These are phyloP conservation scores for Azemiops feae DNA, from an alignment of 2,113 vertebrate species.

Conservation along the genomic window DNA sequence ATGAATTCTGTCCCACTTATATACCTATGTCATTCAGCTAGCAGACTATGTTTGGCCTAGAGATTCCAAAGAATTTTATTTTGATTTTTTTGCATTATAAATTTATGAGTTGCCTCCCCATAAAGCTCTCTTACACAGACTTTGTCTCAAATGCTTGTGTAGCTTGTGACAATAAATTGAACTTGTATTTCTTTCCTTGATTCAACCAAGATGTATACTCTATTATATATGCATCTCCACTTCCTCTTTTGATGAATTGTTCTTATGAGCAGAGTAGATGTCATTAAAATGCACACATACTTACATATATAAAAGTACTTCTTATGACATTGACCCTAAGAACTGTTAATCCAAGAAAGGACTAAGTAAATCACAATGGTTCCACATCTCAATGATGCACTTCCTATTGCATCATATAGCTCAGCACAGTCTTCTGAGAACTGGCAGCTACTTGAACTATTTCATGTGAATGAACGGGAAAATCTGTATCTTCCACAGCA, in stretches of 20 bases:
- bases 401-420: background rate
- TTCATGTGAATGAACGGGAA: background rate
- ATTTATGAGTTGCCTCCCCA: background rate
- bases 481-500: constrained; percentile 17
- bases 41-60: background rate
- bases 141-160: background rate
- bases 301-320: background rate
- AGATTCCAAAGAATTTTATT: background rate
- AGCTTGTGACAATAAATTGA: background rate
- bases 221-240: background rate
- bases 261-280: background rate
- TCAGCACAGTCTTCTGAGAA: background rate
- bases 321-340: background rate
- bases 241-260: background rate
- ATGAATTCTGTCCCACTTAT: background rate
- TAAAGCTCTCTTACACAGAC: background rate
- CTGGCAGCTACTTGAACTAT: background rate
- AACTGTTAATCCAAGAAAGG: constrained; percentile 13
- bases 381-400: background rate
- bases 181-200: background rate
- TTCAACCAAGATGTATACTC: background rate
- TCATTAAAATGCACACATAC: background rate
- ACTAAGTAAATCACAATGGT: background rate
- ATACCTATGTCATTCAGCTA: background rate
- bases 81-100: background rate